Evolutionary conservation across 2,888 invertebrate genomes (phyloP), one percentile per base, ranked within the genome.

Genomic region (Amitus sp.): DNA sequence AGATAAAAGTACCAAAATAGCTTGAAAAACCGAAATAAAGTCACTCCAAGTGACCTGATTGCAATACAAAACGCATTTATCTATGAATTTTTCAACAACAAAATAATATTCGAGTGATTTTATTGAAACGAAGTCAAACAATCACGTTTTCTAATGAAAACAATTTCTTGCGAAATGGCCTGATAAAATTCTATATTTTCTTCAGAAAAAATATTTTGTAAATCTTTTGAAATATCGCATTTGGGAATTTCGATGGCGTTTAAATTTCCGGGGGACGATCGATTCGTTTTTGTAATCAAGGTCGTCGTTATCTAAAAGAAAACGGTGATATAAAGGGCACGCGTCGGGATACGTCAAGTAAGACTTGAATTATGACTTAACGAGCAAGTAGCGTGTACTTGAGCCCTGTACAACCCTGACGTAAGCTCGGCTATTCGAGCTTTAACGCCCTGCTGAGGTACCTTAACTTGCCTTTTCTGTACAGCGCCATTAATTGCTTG

Each of bases 351-450:
- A 47, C 50, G n/a, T n/a, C n/a, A 66, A 37, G 66, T 62, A 61
- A 73, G 75, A 75, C 74, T 75, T 80, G 78, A 81, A 78, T 81
- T 81, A 81, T 79, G 80, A 77, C 80, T 80, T 81, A 81, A 81
- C 80, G 81, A 81, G 80, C 76, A 75, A 76, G 80, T 80, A 72
- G 80, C 81, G 80, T 81, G 80, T 73, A 75, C 69, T 57, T n/a
- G 49, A 50, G 68, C 68, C 69, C 70, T 71, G 73, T 73, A 73
- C 75, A 74, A 71, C 73, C 72, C 69, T 54, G 50, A 55, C 68
- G 73, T 69, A 77, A 77, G 78, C 78, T 78, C 71, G 71, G 72
- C 63, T 72, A 74, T 70, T 75, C 73, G 72, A 67, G 73, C 77
- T 77, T 76, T 75, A 79, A 76, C 73, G 74, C 70, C 65, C 57